Evolutionary conservation across 2,888 invertebrate species (phyloP).

Genomic region (Drosophila putrida): DNA sequence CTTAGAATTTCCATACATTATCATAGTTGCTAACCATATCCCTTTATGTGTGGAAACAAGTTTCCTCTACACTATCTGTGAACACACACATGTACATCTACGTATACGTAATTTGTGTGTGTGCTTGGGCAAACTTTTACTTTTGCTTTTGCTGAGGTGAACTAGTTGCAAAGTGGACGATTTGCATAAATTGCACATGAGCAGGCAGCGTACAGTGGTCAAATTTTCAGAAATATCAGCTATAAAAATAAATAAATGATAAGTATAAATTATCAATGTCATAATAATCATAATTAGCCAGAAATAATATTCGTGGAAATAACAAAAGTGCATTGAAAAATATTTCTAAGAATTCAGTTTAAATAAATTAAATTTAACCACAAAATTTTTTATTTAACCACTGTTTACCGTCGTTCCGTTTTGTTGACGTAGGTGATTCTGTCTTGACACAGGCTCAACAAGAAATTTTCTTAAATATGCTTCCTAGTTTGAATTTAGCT

Average conservation of each 20-base stretch:
- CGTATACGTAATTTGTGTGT: slow-evolving; percentile 4
- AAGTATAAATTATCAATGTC: too few relatives aligned
- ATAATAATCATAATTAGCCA: too few relatives aligned
- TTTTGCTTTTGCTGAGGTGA: slow-evolving; percentile 73
- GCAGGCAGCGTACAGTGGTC: slow-evolving; percentile 41
- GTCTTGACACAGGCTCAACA: slow-evolving; percentile 21
- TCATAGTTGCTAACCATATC: slow-evolving; percentile 6
- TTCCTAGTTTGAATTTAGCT: slow-evolving; percentile 45
- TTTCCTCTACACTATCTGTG: slow-evolving; percentile 31
- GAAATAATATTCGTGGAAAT: too few relatives aligned
- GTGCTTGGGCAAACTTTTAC: slow-evolving; percentile 68
- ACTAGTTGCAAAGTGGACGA: slow-evolving; percentile 71
- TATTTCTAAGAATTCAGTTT: not conserved
- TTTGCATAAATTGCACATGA: slow-evolving; percentile 71
- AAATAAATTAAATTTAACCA: not conserved
- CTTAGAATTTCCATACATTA: not conserved
- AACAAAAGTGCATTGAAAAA: too few relatives aligned
- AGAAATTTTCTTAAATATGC: slow-evolving; percentile 28
- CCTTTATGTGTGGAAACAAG: slow-evolving; percentile 54
- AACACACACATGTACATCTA: not conserved
- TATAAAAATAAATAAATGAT: slow-evolving; percentile 1
- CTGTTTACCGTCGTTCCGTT: slow-evolving; percentile 14
- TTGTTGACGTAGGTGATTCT: slow-evolving; percentile 28
- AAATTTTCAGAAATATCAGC: not conserved
- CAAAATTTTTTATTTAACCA: slow-evolving; percentile 1